Base-by-base conservation (phyloP, 2,113 vertebrate genomes). In the Anser brachyrhynchus region DNA sequence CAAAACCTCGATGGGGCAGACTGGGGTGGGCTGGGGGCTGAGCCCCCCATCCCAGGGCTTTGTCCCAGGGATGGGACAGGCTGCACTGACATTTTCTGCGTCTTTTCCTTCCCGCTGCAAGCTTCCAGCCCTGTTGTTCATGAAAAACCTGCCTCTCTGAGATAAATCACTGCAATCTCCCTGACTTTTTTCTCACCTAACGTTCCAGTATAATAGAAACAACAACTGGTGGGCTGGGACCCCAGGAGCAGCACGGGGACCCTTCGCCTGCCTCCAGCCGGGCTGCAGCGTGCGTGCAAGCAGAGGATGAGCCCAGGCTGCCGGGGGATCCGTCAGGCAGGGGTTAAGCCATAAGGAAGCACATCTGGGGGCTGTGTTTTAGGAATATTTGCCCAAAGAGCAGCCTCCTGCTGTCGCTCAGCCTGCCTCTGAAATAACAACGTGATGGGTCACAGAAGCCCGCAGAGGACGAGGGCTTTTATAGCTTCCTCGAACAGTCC, bases 221-320 rank as follows among this genome's bases (percentile, higher is more conserved):
- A 14, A 22, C 9, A 74, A 21, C 7, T 16, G 33, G 26, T 19
- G 3, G 2, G 10, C n/a, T 33, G 28, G 62, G 43, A 18, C 29
- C 7, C n/a, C 52, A 15, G 35, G 49, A 22, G 49, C 5, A 51
- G 6, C 49, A 51, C 22, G 18, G 9, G 13, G 54, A 76, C 11
- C 54, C 58, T 28, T 43, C 35, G 11, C n/a, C 62, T 11, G 28
- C 61, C 72, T 58, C 3, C 2, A 29, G 52, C 62, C 15, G 43
- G 41, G 46, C 20, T 49, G 20, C 37, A 43, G 25, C 2, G 1
- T 5, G 31, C 0, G 31, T 46, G 33, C 55, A 23, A 29, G 17
- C 46, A 44, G 37, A 28, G 26, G 39, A n/a, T n/a, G 22, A 64
- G n/a, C 41, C 41, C 67, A 57, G 23, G n/a, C 23, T 57, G 14